phyloP scores from a whole-genome alignment of 2,888 invertebrate genomes.

The Tholera decimalis region DNA sequence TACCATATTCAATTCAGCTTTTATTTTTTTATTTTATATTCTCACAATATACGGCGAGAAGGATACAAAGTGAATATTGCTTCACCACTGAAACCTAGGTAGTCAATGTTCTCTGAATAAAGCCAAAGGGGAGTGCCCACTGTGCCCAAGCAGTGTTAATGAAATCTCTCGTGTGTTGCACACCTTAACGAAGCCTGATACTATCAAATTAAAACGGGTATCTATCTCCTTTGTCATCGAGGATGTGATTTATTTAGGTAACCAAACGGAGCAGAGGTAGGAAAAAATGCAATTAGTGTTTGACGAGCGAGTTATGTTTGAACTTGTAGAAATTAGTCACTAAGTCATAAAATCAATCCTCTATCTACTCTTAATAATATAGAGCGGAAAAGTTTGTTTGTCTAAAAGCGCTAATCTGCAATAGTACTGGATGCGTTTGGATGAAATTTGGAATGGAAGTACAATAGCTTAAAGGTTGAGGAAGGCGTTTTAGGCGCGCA shows the following conservation, averaged over 20 bases:
- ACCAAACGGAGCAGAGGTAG: background rate
- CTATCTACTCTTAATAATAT: too few relatives aligned
- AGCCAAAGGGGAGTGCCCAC: slow-evolving; percentile 16
- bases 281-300: background rate
- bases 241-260: slow-evolving; percentile 20
- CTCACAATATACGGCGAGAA: background rate
- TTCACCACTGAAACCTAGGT: slow-evolving; percentile 1
- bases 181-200: slow-evolving; percentile 45
- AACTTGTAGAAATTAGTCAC: background rate
- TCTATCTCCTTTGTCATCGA: slow-evolving; percentile 41
- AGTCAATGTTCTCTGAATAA: slow-evolving; percentile 36
- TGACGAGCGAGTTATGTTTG: background rate
- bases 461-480: too few relatives aligned
- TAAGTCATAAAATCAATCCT: background rate
- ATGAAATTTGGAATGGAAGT: too few relatives aligned
- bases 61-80: background rate
- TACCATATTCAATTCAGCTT: background rate
- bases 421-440: too few relatives aligned
- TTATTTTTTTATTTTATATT: too few relatives aligned
- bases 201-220: slow-evolving; percentile 16
- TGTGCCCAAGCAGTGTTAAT: slow-evolving; percentile 29
- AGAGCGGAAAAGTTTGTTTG: too few relatives aligned
- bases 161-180: slow-evolving; percentile 31
- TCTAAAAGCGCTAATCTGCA: too few relatives aligned
- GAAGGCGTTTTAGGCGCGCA: too few relatives aligned